Evolutionary conservation across 2,888 invertebrate genomes (phyloP), one percentile per base, ranked within the genome.

Genomic region (Plusia festucae): DNA sequence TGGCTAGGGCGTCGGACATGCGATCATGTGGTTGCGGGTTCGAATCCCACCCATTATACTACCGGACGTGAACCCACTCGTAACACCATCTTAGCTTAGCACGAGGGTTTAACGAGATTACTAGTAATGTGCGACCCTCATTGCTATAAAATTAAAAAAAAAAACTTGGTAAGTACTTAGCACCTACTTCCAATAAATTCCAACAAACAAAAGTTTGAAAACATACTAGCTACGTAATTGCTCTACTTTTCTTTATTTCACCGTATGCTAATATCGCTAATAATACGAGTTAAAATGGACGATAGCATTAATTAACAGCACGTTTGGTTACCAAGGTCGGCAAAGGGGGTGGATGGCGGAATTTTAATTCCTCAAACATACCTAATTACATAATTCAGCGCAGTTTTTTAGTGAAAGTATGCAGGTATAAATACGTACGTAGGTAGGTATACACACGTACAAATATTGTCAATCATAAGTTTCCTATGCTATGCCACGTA

Each of bases 181-280:
- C 34, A 40, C 40, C 40, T 40, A 40, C 15, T n/a, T 40, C 5
- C 15, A 15, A 40, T 34, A 15, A 34, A 34, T 8, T 11, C 9
- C n/a, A 15, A n/a, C 15, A 40, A 13, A 13, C 15, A 15, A n/a
- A 40, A 40, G n/a, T 40, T 15, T 1, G 11, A 34, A 13, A 40
- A 40, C 5, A 40, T 40, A 11, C 13, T 15, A 40, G 13, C 13
- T 15, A 40, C 13, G n/a, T 5, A 24, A 24, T 24, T 24, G 24
- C 5, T 24, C 5, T 24, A 40, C 1, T n/a, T 40, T n/a, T 40
- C n/a, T n/a, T 40, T n/a, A 6, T 49, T 49, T 49, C 11, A 0
- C 46, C 11, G 11, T 18, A 49, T 49, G 46, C 18, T 49, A 49
- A 49, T 49, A 46, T 46, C n/a, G n/a, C n/a, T n/a, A n/a, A n/a